phyloP scores from a whole-genome alignment of 2,888 invertebrate species.

The Scaptomyza cyrtandrae region DNA sequence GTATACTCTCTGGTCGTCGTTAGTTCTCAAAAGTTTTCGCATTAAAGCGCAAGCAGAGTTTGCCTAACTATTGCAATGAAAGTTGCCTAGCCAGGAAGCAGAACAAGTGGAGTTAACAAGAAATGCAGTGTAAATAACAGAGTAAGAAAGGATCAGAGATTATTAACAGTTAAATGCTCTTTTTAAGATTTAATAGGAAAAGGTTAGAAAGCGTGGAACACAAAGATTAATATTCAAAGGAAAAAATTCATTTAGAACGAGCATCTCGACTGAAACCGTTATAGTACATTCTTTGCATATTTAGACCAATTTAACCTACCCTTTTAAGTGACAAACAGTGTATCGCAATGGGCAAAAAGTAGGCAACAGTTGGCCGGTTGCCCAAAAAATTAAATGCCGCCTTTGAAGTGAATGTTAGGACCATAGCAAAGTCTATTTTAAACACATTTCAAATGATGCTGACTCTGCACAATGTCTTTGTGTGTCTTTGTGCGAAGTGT shows the following conservation, averaged over 20 bases:
- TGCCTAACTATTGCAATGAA: conserved; percentile 70
- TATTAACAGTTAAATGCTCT: background rate
- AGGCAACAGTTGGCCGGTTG: conserved; percentile 47
- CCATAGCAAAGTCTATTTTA: conserved; percentile 45
- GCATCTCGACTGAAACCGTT: too few species aligned
- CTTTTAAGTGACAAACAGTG: background rate
- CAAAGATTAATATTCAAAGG: too few species aligned
- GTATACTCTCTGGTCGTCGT: conserved; percentile 44
- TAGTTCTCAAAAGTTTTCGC: conserved; percentile 72
- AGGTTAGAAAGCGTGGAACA: too few species aligned
- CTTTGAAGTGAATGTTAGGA: conserved; percentile 42
- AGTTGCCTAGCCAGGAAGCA: conserved; percentile 21
- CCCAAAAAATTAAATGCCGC: conserved; percentile 40
- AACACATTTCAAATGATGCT: conserved; percentile 53
- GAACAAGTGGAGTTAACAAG: conserved; percentile 2
- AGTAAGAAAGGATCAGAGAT: background rate
- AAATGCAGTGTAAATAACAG: conserved; percentile 21
- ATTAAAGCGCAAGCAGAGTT: conserved; percentile 63
- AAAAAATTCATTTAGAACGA: too few species aligned
- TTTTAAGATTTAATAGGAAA: too few species aligned
- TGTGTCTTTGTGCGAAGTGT: conserved; percentile 12
- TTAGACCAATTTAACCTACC: background rate
- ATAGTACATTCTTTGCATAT: too few species aligned
- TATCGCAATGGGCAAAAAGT: conserved; percentile 7
- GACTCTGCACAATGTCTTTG: conserved; percentile 34